Evolutionary conservation across 23 tunicate genomes (phyloP).

Genomic region (Diplosoma virens): DNA sequence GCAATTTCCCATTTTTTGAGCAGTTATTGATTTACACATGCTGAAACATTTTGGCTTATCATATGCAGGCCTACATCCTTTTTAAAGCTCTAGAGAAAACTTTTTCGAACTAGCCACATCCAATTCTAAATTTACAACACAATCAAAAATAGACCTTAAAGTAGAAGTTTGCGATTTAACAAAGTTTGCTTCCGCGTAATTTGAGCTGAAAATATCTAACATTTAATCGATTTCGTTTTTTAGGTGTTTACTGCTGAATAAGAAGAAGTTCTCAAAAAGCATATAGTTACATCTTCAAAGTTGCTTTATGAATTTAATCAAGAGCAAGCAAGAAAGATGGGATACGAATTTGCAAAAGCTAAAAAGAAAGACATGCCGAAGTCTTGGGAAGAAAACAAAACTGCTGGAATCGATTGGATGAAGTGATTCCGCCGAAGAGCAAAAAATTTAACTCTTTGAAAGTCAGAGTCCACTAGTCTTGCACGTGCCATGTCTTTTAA

Average conservation of each 20-base stretch:
- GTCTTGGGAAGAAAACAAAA: slow-evolving; percentile 15
- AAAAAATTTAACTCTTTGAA: slow-evolving; percentile 14
- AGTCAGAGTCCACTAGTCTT: slow-evolving; percentile 39
- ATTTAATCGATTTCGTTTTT: no score
- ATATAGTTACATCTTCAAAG: slow-evolving; percentile 19
- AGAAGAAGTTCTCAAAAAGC: slow-evolving; percentile 18
- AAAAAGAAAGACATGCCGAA: slow-evolving; percentile 30
- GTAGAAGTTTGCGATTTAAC: no score
- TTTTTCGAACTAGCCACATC: no score
- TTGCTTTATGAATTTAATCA: slow-evolving; percentile 23
- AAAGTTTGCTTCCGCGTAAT: no score
- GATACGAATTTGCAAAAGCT: slow-evolving; percentile 25
- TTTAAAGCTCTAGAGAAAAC: no score
- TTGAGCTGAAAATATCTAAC: no score
- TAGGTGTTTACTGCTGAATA: slow-evolving; percentile 37
- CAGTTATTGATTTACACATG: no score
- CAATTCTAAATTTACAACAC: no score
- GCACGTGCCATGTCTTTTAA: slow-evolving; percentile 46
- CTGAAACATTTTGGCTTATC: no score
- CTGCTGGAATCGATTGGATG: slow-evolving; percentile 47
- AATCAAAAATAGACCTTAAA: no score
- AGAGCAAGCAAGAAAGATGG: slow-evolving; percentile 19
- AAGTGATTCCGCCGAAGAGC: slow-evolving; percentile 37
- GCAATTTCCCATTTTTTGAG: no score
- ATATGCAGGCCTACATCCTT: no score